Evolutionary conservation across 2,797 vertebrate genomes (phyloP), one percentile per base, ranked within the genome.

Genomic region (Graptemys geographica): DNA sequence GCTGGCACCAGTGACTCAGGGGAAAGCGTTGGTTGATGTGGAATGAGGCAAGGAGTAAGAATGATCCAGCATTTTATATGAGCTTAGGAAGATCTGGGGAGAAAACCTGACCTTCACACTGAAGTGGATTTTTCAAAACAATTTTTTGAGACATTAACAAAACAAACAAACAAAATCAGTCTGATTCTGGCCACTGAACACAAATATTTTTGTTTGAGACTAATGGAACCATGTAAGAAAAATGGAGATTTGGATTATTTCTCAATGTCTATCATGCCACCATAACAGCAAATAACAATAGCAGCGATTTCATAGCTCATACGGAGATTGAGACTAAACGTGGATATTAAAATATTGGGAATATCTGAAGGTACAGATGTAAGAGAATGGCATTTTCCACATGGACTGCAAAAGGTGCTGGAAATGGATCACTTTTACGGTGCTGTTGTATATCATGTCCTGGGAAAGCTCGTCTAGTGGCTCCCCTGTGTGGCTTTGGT

Each of bases 391-490:
- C 59, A 88, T 9, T 37, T 79, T 62, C 51, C 59, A 86, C 85
- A 88, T 0, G 6, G 53, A 84, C 13, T 0, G 1, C 0, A 0
- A 3, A 79, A 49, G 52, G 65, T 6, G 69, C 74, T 19, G 41
- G 44, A 2, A 0, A 16, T 80, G 25, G 33, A 51, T 6, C 57
- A 6, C 1, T 2, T 84, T 16, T 15, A 11, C 79, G 19, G 41
- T 81, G 47, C n/a, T 81, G 27, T 57, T 5, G 2, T 3, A 33
- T 3, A 21, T 0, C 1, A 83, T 51, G 74, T 37, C 33, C 18
- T 55, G 8, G 33, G 21, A 21, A 49, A 72, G 31, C 18, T 57
- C 56, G 47, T 51, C 69, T n/a, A 0, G 0, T n/a, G 49, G 72
- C 10, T 86, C 57, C 76, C 49, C 80, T 49, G 4, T 94, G 69